Evolutionary conservation across 1,140 invertebrate genomes (phyloP).

Genomic region (Pomacea maculata): DNA sequence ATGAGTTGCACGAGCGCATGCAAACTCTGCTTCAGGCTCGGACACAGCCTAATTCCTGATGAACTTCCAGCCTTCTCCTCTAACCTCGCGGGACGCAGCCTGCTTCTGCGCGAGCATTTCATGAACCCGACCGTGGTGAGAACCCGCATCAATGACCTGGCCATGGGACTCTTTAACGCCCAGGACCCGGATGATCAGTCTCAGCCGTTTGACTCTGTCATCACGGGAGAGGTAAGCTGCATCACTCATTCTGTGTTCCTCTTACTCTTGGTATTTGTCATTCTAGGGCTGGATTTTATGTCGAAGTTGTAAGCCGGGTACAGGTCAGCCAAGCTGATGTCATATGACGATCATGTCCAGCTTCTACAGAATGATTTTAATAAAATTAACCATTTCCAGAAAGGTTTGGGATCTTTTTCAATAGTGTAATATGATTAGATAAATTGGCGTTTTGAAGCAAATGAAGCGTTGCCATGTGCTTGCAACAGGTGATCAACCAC

Average conservation of each 20-base stretch:
- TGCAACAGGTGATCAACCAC: conserved; percentile 3
- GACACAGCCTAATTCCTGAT: conserved; percentile 10
- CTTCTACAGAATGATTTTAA: not conserved
- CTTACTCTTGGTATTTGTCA: not conserved
- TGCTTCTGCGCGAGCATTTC: conserved; percentile 10
- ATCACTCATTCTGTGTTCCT: not conserved
- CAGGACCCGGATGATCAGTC: conserved; percentile 11
- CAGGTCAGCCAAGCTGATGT: not conserved
- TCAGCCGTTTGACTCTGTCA: conserved; percentile 9
- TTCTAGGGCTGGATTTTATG: not conserved
- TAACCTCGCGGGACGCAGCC: not conserved
- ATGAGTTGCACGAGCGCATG: too few species aligned
- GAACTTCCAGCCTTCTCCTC: conserved; percentile 6
- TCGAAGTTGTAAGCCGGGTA: not conserved
- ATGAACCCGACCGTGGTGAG: conserved; percentile 14
- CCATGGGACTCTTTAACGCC: conserved; percentile 11
- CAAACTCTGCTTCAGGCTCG: not conserved
- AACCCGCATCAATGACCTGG: conserved; percentile 11
- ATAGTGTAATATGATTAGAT: not conserved
- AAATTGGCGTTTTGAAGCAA: not conserved
- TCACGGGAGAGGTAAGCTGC: conserved; percentile 7
- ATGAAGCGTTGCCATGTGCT: too few species aligned
- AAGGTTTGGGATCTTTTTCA: too few species aligned
- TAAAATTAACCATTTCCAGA: too few species aligned
- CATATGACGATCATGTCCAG: not conserved